phyloP scores from a whole-genome alignment of 2,888 invertebrate genomes.

The Teleiodes luculella region DNA sequence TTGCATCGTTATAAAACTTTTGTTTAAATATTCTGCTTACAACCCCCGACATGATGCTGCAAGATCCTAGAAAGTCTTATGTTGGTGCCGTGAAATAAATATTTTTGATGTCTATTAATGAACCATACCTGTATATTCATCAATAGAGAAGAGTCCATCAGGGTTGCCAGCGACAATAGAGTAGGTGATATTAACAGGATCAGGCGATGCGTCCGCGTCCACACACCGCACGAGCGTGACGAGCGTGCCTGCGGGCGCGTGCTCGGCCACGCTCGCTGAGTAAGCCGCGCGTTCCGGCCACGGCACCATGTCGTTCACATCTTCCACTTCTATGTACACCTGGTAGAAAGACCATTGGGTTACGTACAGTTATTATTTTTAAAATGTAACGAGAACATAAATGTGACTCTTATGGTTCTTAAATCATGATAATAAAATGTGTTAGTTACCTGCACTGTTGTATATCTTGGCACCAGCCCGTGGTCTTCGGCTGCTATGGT shows the following conservation, averaged over 20 bases:
- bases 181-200: slow-evolving; percentile 84
- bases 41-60: too few relatives aligned
- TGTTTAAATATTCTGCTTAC: too few relatives aligned
- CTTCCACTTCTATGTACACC: slow-evolving; percentile 83
- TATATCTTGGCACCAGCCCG: slow-evolving; percentile 90
- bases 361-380: too few relatives aligned
- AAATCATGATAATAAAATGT: not conserved
- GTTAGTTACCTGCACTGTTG: slow-evolving; percentile 85
- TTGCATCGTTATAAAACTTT: too few relatives aligned
- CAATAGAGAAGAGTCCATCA: slow-evolving; percentile 93
- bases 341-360: too few relatives aligned
- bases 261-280: slow-evolving; percentile 88
- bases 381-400: not conserved
- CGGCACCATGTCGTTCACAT: slow-evolving; percentile 97
- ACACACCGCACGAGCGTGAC: slow-evolving; percentile 87
- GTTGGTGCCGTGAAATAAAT: too few relatives aligned
- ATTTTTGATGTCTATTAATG: too few relatives aligned
- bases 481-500: slow-evolving; percentile 96
- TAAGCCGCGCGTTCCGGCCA: slow-evolving; percentile 92
- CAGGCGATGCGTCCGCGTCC: slow-evolving; percentile 88
- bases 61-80: too few relatives aligned
- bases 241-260: slow-evolving; percentile 83
- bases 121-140: slow-evolving; percentile 86
- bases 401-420: too few relatives aligned
- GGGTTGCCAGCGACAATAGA: slow-evolving; percentile 94